Conservation (phyloP, 1,140 invertebrate genomes). For the Trichonephila clavipes region DNA sequence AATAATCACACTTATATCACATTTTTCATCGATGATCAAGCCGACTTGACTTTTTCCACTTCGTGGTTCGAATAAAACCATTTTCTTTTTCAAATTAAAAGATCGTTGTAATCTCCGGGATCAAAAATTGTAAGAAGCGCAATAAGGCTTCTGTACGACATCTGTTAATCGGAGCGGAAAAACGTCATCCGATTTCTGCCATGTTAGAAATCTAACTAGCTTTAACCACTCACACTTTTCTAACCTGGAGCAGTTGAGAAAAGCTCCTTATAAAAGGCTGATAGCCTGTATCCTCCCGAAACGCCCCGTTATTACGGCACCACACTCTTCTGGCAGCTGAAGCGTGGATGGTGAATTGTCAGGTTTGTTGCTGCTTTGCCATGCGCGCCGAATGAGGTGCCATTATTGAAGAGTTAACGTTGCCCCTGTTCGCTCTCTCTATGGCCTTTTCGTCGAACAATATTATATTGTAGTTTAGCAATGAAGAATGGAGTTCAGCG, state of each 20-base stretch:
- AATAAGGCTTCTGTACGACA: background rate
- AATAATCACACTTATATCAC: background rate
- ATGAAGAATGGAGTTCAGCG: no score
- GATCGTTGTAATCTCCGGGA: background rate
- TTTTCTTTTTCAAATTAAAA: background rate
- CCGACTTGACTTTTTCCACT: no score
- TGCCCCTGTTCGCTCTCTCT: background rate
- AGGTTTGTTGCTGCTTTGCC: background rate
- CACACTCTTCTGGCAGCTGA: background rate
- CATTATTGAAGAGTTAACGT: constrained; percentile 6
- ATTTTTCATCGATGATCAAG: background rate
- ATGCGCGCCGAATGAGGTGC: background rate
- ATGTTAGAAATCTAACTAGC: background rate
- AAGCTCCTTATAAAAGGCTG: background rate
- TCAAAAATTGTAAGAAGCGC: background rate
- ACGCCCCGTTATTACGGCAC: background rate
- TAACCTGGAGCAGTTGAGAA: background rate
- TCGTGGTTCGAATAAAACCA: background rate
- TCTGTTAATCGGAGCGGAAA: constrained; percentile 21
- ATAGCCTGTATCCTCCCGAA: background rate
- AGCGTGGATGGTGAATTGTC: background rate
- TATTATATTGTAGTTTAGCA: no score
- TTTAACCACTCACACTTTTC: background rate
- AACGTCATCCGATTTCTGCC: background rate
- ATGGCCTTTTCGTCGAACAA: background rate